phyloP scores from a whole-genome alignment of 1,140 invertebrate genomes.

The Brachionus plicatilis region DNA sequence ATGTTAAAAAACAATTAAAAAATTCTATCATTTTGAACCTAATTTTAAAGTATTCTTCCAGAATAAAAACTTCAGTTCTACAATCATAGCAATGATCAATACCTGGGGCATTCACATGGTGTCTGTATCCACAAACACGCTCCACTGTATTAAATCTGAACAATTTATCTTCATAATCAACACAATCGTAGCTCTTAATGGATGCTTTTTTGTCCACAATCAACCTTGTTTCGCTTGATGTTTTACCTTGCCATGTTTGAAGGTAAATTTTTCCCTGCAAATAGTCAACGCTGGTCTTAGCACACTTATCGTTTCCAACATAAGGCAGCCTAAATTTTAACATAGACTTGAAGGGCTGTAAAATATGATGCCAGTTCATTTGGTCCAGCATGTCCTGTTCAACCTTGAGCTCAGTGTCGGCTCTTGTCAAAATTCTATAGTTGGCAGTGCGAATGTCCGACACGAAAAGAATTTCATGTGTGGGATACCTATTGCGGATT shows the following conservation, averaged over 20 bases:
- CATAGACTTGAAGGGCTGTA: not conserved
- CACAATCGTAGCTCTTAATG: not conserved
- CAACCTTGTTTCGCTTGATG: not conserved
- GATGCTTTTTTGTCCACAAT: not conserved
- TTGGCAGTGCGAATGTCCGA: not conserved
- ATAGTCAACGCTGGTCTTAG: not conserved
- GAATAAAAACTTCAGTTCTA: not conserved
- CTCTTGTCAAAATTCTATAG: not conserved
- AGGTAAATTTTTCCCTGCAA: not conserved
- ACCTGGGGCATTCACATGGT: not conserved
- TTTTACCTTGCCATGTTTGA: not conserved
- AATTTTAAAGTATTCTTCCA: not conserved
- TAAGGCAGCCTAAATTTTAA: not conserved
- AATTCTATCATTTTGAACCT: not conserved
- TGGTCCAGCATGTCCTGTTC: not conserved
- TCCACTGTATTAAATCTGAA: not conserved
- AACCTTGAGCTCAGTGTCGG: not conserved
- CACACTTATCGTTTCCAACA: not conserved
- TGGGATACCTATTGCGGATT: not conserved
- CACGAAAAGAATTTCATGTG: not conserved
- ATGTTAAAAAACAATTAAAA: not conserved
- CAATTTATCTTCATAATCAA: not conserved
- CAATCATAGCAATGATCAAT: constrained; percentile 5
- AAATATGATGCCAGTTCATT: not conserved
- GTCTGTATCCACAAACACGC: not conserved